Conservation (phyloP, 2,113 vertebrate genomes). For the Jacana jacana region DNA sequence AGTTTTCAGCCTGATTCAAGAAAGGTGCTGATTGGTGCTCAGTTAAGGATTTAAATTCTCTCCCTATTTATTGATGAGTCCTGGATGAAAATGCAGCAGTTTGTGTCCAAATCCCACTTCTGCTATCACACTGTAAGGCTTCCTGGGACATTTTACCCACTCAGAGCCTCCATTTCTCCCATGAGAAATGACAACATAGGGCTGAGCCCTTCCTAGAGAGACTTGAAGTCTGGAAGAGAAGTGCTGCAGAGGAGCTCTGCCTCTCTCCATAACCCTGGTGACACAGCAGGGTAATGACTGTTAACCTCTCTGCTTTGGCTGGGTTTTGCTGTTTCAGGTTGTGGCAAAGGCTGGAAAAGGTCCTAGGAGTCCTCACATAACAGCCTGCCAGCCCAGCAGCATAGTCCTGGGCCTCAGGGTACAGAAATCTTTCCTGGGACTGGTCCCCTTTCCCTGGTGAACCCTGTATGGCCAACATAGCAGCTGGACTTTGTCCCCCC, state of each 20-base stretch:
- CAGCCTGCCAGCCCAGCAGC: not conserved
- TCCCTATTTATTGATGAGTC: not conserved
- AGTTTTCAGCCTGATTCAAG: not conserved
- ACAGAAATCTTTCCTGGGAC: not conserved
- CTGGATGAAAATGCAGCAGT: not conserved
- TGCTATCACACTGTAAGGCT: not conserved
- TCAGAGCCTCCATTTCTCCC: not conserved
- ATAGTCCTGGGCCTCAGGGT: not conserved
- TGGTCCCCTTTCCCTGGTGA: accelerated
- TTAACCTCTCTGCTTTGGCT: not conserved
- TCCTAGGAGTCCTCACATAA: not conserved
- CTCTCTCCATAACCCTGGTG: not conserved
- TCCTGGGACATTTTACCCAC: not conserved
- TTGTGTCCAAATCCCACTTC: not conserved
- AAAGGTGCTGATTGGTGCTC: not conserved
- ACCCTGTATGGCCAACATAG: not conserved
- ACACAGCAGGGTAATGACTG: not conserved
- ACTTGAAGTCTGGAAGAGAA: not conserved
- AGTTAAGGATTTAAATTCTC: not conserved
- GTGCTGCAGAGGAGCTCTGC: not conserved
- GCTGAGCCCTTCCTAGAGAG: not conserved
- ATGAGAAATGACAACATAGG: not conserved
- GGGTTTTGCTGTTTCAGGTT: not conserved
- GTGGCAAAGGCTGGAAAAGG: not conserved
- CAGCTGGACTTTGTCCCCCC: not conserved